phyloP scores from a whole-genome alignment of 2,888 invertebrate genomes.

The Petrophora chlorosata region DNA sequence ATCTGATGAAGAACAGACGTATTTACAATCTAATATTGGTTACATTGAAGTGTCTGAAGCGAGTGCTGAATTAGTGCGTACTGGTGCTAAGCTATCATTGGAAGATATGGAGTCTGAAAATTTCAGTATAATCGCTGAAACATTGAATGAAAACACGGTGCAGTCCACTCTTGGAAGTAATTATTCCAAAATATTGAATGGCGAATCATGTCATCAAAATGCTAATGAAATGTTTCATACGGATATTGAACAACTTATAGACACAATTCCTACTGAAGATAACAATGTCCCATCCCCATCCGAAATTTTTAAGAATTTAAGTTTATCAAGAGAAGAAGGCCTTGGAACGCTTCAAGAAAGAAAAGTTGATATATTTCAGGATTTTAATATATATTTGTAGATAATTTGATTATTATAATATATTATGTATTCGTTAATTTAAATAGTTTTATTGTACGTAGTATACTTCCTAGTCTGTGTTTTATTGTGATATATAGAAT shows the following conservation, averaged over 20 bases:
- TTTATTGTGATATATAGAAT: no score
- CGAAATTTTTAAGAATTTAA: slow-evolving; percentile 85
- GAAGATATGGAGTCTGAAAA: slow-evolving; percentile 78
- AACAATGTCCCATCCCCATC: slow-evolving; percentile 86
- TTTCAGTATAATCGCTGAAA: slow-evolving; percentile 65
- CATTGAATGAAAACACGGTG: slow-evolving; percentile 43
- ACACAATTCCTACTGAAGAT: slow-evolving; percentile 60
- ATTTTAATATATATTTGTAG: slow-evolving; percentile 52
- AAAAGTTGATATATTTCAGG: slow-evolving; percentile 45
- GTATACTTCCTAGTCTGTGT: no score
- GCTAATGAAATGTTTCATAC: slow-evolving; percentile 66
- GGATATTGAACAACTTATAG: slow-evolving; percentile 61
- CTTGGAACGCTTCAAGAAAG: slow-evolving; percentile 41
- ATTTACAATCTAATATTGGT: not conserved
- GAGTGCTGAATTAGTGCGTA: slow-evolving; percentile 71
- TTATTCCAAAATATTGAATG: not conserved
- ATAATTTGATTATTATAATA: no score
- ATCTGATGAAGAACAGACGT: slow-evolving; percentile 7
- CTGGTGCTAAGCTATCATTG: slow-evolving; percentile 73
- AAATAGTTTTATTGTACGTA: no score
- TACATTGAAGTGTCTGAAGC: slow-evolving; percentile 65
- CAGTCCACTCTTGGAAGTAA: slow-evolving; percentile 1
- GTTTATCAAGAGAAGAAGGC: slow-evolving; percentile 79
- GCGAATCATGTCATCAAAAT: slow-evolving; percentile 18
- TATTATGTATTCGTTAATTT: no score